Evolutionary conservation across 1,140 invertebrate genomes (phyloP), one percentile per base, ranked within the genome.

Genomic region (Eubasilissa regina): DNA sequence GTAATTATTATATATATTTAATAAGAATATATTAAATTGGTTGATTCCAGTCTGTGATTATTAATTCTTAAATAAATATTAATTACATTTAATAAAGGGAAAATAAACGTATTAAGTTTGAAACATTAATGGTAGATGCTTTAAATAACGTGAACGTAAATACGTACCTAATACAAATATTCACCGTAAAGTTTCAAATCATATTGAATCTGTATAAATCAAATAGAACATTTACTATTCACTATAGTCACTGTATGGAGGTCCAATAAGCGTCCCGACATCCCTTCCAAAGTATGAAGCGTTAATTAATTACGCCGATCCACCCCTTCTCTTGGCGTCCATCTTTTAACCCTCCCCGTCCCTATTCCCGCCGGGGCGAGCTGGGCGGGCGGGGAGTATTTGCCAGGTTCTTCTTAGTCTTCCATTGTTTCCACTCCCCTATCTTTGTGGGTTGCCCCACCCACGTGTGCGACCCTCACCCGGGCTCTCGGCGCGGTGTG

Each of bases 301-400:
- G 72, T 82, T 82, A 82, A 82, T 82, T 82, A 79, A 82, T 82
- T 82, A 80, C 81, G 53, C 64, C 77, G 77, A 79, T 79, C 80
- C 78, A 74, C 75, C 75, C 77, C 48, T 75, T 79, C 74, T 70
- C 78, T 82, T 72, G 76, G 77, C 80, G 80, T 77, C 80, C 80
- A 81, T 81, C 80, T 81, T 81, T 77, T 74, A 48, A 25, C 72
- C 68, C 68, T 56, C 35, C 48, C 68, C 56, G n/a, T 68, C 43
- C 48, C 66, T 15, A 58, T 70, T 51, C 25, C 55, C 45, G 13
- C 45, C 75, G 74, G 77, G 66, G 64, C 11, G 47, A 35, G 17
- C 11, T 10, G 48, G 70, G 45, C 11, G 21, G 15, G 44, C 4
- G 15, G 70, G 53, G 48, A n/a, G 51, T 56, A 35, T 74, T 74